Base-by-base conservation (phyloP, 2,888 invertebrate genomes). In the Thecocarcelia acutangulata region DNA sequence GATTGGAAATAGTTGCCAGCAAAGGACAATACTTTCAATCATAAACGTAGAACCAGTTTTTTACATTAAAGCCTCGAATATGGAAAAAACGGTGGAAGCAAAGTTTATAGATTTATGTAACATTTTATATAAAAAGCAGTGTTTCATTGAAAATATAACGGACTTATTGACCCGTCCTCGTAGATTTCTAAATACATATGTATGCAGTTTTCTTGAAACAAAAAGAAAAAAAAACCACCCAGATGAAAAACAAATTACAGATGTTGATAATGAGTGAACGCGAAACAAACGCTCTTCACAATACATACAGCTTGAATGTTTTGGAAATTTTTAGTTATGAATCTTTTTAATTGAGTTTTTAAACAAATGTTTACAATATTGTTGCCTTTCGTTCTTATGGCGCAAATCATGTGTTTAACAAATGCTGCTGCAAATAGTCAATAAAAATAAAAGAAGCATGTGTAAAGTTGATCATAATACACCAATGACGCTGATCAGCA, bases 361-460 rank as follows among this genome's bases (percentile, higher is more conserved):
- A 50, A 63, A 63, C 63, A 64, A 77, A 70, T 78, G 78, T 76
- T 69, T 56, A 54, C 28, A 44, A 54, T 68, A 33, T 44, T 48
- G 19, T 21, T 56, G 21, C 40, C 5, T 59, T 68, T 50, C 15
- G n/a, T 13, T 63, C 4, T 19, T 40, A 2, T 54, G 28, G 50
- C 54, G 70, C 76, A 69, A 69, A 75, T 82, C 82, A 83, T 83
- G 66, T 83, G 83, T 80, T 83, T 46, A 80, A 78, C 83, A 80
- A 83, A 80, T 83, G 83, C 80, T 78, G 80, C 52, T 73, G 59
- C 54, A 74, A 80, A 77, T 73, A 63, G 74, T 64, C 64, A 68
- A 63, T 54, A 66, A 69, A 33, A 9, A 2, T 52, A 54, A 64
- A 58, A 42, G 61, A 68, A 77, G 68, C 78, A 78, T 82, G 74